A percentile compares a stretch with the other conserved stretches of the same genome.
Evolutionary conservation across 2,113 vertebrate species (phyloP).

Genomic region (Heterotis niloticus): DNA sequence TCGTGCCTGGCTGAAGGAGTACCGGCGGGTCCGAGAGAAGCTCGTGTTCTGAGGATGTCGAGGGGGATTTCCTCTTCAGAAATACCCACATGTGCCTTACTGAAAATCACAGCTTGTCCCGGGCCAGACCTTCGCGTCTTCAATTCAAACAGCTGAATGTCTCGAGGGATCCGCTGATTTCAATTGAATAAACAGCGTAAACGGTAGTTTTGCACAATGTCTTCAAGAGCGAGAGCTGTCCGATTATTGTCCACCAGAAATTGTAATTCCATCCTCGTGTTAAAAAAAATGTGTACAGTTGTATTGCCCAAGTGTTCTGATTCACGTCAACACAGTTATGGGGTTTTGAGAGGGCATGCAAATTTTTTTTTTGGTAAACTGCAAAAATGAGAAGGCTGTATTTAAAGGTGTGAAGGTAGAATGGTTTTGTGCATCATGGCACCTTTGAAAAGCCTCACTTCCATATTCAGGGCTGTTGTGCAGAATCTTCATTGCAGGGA

Average conservation of each 20-base stretch:
- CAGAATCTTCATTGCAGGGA: too few relatives aligned
- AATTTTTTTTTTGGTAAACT: too few relatives aligned
- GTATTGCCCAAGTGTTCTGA: too few relatives aligned
- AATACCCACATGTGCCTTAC: background rate
- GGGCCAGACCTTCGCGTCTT: background rate
- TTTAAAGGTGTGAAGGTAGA: too few relatives aligned
- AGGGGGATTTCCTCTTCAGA: conserved; percentile 1
- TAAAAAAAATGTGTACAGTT: too few relatives aligned
- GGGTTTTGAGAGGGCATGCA: too few relatives aligned
- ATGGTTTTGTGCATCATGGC: background rate
- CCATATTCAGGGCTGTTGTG: background rate
- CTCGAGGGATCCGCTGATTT: background rate
- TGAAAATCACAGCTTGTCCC: background rate
- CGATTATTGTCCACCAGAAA: background rate
- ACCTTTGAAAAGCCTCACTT: background rate
- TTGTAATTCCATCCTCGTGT: background rate
- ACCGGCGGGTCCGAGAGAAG: background rate
- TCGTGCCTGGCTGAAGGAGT: background rate
- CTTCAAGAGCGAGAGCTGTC: background rate
- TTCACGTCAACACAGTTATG: too few relatives aligned
- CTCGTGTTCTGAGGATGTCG: too few relatives aligned
- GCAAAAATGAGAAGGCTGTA: too few relatives aligned
- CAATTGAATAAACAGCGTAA: background rate
- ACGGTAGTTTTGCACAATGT: background rate
- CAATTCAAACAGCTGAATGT: background rate